Evolutionary conservation across 2,888 invertebrate genomes (phyloP), one percentile per base, ranked within the genome.

Genomic region (Eudemis profundana): DNA sequence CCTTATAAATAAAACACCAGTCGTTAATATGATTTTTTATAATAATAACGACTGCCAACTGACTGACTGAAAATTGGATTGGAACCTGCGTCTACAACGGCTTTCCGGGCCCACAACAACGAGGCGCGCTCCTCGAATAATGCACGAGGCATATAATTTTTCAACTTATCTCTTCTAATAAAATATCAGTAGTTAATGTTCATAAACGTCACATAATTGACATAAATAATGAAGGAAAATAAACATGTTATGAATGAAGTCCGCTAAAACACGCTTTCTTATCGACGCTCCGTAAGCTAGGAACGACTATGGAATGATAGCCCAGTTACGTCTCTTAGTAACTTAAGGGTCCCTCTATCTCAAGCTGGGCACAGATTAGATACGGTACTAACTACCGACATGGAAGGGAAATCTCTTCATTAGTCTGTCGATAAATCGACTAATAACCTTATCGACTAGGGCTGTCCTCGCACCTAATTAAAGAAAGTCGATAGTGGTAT

Each of bases 381-480:
- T 54, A 54, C 27, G 21, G 14, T 47, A 17, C 40, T 53, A 38
- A 54, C 54, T 38, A 46, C 54, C 40, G 10, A 56, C 40, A 49
- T 61, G 33, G 42, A 61, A 29, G 56, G 49, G 63, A 62, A 62
- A 62, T 54, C 62, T 29, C 40, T 63, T 42, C 56, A 33, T 62
- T 49, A 63, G 40, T 12, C 21, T 17, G 23, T 14, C 63, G 42
- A 38, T 62, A 46, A 53, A 62, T 42, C 21, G 56, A 63, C 56
- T 42, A 56, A 56, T 63, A 56, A 56, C 40, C n/a, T 40, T 57
- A 63, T 50, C 56, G 33, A 23, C 12, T 27, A 17, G 33, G 33
- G 33, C 33, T 33, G 7, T 17, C 40, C 56, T 57, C 63, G 42
- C 63, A 50, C 63, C 42, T 56, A 40, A 50, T 57, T 57, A 57